Conservation (phyloP, 1,140 invertebrate species). For the Steinernema khuongi region DNA sequence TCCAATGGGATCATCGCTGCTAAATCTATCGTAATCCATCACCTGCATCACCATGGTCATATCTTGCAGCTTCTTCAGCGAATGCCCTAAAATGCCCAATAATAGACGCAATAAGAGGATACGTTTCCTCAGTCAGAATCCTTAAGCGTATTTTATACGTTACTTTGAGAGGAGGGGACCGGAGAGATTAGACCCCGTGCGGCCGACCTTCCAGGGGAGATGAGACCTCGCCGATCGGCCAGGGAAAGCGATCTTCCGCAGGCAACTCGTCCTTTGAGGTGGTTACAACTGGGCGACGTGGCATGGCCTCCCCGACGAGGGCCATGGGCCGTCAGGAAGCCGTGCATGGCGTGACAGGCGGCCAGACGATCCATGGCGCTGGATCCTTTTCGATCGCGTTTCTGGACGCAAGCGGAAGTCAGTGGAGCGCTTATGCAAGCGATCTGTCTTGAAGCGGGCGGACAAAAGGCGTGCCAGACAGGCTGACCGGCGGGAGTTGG, state of each 20-base stretch:
- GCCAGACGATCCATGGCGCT: conserved; percentile 49
- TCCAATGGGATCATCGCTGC: conserved; percentile 88
- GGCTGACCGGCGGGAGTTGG: neutral
- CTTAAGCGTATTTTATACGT: neutral
- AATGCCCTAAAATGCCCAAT: conserved; percentile 70
- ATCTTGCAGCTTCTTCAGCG: conserved; percentile 83
- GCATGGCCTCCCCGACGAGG: conserved; percentile 40
- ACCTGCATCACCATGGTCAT: conserved; percentile 85
- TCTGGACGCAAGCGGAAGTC: no score
- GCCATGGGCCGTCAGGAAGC: conserved; percentile 45
- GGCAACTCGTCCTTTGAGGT: conserved; percentile 31
- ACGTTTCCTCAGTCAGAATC: neutral
- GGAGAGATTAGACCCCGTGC: conserved; percentile 45
- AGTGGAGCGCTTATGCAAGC: no score
- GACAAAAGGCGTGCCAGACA: neutral
- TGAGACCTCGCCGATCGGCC: conserved; percentile 47
- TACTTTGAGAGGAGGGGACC: conserved; percentile 39
- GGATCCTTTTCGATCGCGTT: no score
- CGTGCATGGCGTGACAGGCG: conserved; percentile 46
- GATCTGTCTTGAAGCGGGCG: neutral
- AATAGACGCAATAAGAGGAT: neutral
- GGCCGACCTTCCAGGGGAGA: conserved; percentile 39
- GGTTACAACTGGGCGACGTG: conserved; percentile 43
- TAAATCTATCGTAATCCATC: conserved; percentile 90
- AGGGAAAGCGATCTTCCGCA: conserved; percentile 46